A percentile compares a stretch with the other conserved stretches of the same genome.
These are phyloP conservation scores for Paragorgia papillata DNA, from an alignment of 92 coral and sea anemone species.

Conservation along the genomic window DNA sequence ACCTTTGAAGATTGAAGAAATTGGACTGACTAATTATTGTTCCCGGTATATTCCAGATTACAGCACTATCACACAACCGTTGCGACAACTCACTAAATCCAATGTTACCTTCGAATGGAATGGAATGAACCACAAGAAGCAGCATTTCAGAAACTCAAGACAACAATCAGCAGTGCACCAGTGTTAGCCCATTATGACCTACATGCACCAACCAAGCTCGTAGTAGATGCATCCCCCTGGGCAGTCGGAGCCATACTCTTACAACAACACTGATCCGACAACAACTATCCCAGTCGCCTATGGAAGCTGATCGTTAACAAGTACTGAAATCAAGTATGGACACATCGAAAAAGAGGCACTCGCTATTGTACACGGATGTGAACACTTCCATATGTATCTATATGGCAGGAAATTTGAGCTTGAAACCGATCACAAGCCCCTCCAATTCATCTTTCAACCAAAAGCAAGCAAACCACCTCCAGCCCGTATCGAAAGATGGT, in stretches of 20 bases:
- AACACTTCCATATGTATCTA: conserved; percentile 57
- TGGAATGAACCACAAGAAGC: conserved; percentile 37
- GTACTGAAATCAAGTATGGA: conserved; percentile 44
- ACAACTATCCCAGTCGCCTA: conserved; percentile 45
- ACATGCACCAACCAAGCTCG: conserved; percentile 40
- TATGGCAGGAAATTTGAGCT: conserved; percentile 53
- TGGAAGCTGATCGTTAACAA: conserved; percentile 15
- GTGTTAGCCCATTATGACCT: conserved; percentile 58
- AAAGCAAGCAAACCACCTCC: conserved; percentile 43
- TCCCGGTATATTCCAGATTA: background rate
- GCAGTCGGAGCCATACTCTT: conserved; percentile 55
- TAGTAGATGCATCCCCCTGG: conserved; percentile 60
- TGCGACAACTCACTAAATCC: background rate
- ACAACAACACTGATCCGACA: conserved; percentile 40
- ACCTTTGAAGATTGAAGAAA: no score
- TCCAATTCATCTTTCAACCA: no score
- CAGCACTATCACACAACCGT: conserved; percentile 3
- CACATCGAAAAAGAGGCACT: conserved; percentile 19
- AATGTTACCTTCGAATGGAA: conserved; percentile 28
- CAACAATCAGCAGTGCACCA: conserved; percentile 37
- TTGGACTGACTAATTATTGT: conserved; percentile 35
- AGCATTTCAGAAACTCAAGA: conserved; percentile 37
- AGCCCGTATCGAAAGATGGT: conserved; percentile 51
- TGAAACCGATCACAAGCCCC: conserved; percentile 57
- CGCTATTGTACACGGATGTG: conserved; percentile 46